Conservation (phyloP, 2,797 vertebrate genomes). For the Octomys mimax region DNA sequence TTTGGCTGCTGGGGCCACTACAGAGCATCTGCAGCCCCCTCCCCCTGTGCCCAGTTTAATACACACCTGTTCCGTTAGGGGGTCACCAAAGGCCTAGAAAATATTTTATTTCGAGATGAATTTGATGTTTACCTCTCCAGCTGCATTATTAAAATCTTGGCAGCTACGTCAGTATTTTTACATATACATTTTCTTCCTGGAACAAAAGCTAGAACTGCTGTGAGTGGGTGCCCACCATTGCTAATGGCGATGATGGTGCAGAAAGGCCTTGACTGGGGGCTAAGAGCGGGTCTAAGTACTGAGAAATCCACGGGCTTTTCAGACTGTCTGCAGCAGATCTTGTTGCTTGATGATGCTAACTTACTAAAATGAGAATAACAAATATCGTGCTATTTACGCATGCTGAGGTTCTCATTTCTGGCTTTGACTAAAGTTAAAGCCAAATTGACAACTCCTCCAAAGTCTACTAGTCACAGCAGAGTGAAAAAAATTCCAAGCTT, state of each 20-base stretch:
- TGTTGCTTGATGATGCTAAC: neutral
- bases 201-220: neutral
- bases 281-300: neutral
- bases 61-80: neutral
- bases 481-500: neutral
- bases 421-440: constrained; percentile 13
- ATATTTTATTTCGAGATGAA: neutral
- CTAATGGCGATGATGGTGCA: neutral
- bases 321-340: neutral
- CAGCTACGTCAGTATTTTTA: neutral
- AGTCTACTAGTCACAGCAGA: constrained; percentile 15
- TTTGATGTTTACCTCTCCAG: neutral
- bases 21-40: neutral
- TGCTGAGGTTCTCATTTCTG: neutral
- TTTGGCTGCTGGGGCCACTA: neutral
- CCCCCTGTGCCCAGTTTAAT: neutral
- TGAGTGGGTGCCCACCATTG: neutral
- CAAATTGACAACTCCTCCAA: neutral
- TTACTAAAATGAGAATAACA: neutral
- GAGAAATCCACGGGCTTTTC: neutral
- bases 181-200: neutral
- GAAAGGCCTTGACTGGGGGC: no score
- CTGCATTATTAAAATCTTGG: neutral
- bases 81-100: neutral
- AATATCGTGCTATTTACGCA: neutral